A percentile compares a stretch with the other conserved stretches of the same genome.
phyloP scores from a whole-genome alignment of 2,113 vertebrate species.

The Callithrix jacchus region DNA sequence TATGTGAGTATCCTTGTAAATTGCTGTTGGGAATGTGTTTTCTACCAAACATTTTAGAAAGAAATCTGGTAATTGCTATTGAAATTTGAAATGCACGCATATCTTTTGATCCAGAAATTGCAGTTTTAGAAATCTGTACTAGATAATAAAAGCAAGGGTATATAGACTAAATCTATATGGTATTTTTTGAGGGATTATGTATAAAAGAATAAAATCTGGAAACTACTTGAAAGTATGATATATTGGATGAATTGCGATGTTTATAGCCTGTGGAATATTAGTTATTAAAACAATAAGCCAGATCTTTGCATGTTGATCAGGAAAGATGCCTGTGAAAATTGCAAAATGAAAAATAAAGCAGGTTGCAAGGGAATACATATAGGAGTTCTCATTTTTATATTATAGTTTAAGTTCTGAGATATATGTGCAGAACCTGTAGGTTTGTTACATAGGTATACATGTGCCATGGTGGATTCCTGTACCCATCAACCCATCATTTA shows the following conservation, averaged over 20 bases:
- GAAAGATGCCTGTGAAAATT: not conserved
- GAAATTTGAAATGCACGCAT: not conserved
- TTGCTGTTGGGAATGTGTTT: not conserved
- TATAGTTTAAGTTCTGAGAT: too few species aligned
- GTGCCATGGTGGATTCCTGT: too few species aligned
- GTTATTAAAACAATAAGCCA: not conserved
- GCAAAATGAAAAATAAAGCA: not conserved
- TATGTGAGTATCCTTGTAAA: not conserved
- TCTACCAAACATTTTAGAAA: not conserved
- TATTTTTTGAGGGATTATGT: not conserved
- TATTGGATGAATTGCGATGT: not conserved
- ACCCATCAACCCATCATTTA: too few species aligned
- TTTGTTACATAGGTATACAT: too few species aligned
- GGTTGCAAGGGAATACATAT: not conserved
- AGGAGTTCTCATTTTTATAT: not conserved
- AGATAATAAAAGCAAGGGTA: not conserved
- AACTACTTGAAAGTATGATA: conserved; percentile 17
- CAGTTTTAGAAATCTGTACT: not conserved
- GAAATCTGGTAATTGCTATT: not conserved
- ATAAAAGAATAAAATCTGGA: conserved; percentile 6
- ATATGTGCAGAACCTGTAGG: too few species aligned
- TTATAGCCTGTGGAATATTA: not conserved
- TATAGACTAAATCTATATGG: not conserved
- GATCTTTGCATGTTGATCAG: not conserved
- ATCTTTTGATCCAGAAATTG: not conserved